phyloP scores from a whole-genome alignment of 2,888 invertebrate species.

The Drosophila meridionalis region DNA sequence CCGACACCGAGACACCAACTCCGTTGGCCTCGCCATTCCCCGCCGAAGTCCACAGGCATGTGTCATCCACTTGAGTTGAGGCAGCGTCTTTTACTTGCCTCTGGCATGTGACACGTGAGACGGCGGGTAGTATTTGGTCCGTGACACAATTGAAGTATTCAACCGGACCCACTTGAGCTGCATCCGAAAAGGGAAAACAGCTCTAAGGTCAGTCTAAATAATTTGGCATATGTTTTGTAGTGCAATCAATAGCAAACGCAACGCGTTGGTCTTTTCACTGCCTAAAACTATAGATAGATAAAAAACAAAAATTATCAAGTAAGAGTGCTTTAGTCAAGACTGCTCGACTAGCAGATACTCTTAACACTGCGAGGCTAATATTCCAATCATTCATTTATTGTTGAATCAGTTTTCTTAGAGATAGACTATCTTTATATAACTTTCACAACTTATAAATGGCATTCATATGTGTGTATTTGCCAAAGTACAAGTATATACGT shows the following conservation, averaged over 20 bases:
- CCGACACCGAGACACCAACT: conserved; percentile 15
- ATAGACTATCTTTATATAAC: too few relatives aligned
- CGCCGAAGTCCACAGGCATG: conserved; percentile 61
- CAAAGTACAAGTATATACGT: too few relatives aligned
- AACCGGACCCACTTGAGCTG: conserved; percentile 61
- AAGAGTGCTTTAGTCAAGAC: too few relatives aligned
- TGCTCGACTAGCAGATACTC: too few relatives aligned
- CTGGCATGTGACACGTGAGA: conserved; percentile 71
- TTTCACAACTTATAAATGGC: too few relatives aligned
- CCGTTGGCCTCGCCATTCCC: conserved; percentile 12
- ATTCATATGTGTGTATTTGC: too few relatives aligned
- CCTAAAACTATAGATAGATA: neutral
- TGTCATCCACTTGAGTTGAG: conserved; percentile 67
- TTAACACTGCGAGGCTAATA: too few relatives aligned
- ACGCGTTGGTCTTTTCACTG: conserved; percentile 31
- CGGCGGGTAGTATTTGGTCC: conserved; percentile 49
- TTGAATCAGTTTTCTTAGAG: too few relatives aligned
- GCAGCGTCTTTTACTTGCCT: conserved; percentile 29
- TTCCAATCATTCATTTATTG: too few relatives aligned
- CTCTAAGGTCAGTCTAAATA: conserved; percentile 20
- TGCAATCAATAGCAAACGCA: conserved; percentile 1
- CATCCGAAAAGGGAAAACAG: neutral
- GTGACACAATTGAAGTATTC: conserved; percentile 57
- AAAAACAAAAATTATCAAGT: too few relatives aligned
- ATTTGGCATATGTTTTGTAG: conserved; percentile 52